Percentiles rank a stretch among this genome's conserved stretches.
These are phyloP conservation scores for Elymnias hypermnestra DNA, from an alignment of 1,140 invertebrate species.

Conservation along the genomic window DNA sequence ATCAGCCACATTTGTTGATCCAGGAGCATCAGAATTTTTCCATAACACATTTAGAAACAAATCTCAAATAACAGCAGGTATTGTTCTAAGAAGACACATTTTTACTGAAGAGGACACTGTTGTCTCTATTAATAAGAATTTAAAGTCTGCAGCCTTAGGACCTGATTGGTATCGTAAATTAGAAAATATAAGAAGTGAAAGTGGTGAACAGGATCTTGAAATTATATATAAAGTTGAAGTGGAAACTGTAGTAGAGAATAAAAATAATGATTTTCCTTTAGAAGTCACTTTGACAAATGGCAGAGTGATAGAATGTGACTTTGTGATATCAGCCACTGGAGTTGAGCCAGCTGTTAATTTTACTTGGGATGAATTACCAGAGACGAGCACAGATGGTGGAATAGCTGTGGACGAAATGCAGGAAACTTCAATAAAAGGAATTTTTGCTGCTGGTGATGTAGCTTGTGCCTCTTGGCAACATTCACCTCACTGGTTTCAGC, in stretches of 20 bases:
- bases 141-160: slow-evolving; percentile 90
- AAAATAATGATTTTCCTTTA: slow-evolving; percentile 79
- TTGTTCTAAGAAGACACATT: slow-evolving; percentile 81
- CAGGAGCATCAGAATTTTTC: slow-evolving; percentile 97
- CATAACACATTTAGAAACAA: slow-evolving; percentile 70
- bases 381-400: slow-evolving; percentile 83
- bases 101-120: slow-evolving; percentile 78
- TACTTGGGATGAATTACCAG: slow-evolving; percentile 75
- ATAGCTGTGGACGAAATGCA: slow-evolving; percentile 91
- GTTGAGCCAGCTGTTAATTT: slow-evolving; percentile 85
- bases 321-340: slow-evolving; percentile 96
- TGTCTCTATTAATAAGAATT: slow-evolving; percentile 51
- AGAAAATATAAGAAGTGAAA: slow-evolving; percentile 77
- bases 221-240: slow-evolving; percentile 87
- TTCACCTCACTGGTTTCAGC: slow-evolving; percentile 95
- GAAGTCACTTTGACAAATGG: slow-evolving; percentile 87
- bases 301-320: slow-evolving; percentile 88
- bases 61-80: slow-evolving; percentile 22
- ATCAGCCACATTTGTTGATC: slow-evolving; percentile 94
- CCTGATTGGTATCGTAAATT: slow-evolving; percentile 94
- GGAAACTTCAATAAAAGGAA: slow-evolving; percentile 85
- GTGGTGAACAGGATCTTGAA: slow-evolving; percentile 61
- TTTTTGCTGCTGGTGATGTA: slow-evolving; percentile 97
- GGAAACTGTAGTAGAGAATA: slow-evolving; percentile 61
- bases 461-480: slow-evolving; percentile 87